Base-by-base conservation (phyloP, 1,140 invertebrate genomes). In the Archivesica marissinica region DNA sequence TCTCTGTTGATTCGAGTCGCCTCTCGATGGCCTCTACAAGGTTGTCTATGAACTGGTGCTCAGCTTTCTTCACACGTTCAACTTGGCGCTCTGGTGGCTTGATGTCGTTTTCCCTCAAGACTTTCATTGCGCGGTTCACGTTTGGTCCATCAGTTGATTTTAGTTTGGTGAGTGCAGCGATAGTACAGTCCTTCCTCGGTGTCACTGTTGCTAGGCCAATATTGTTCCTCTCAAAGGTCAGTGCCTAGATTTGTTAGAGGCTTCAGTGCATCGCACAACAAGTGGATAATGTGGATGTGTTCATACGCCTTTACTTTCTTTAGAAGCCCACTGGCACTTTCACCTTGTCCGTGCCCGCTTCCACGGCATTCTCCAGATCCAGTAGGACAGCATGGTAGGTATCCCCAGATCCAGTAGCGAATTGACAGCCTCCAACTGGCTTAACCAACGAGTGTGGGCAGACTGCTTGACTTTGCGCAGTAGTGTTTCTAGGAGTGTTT, bases 311-410 rank as follows among this genome's bases (percentile, higher is more conserved):
- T 74, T 44, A 74, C 17, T 50, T 74, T 50, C 30, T 74, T 74
- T 74, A n/a, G 28, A 44, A 44, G 25, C 70, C 70, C 23, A 9
- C n/a, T 9, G 35, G 7, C 4, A 70, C 6, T 47, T 35, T 70
- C 15, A 70, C 38, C 44, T 41, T 70, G 9, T 70, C 66, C 39
- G 39, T 70, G 7, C 66, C 66, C 39, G 66, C 9, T 47, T 70
- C 66, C n/a, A 70, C 33, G 20, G 72, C 41, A 54, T 75, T 75
- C 47, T 75, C 72, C 23, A 75, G 35, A 33, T 75, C 72, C 47
- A 52, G 15, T 23, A n/a, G n/a, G n/a, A n/a, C n/a, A n/a, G n/a
- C n/a, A n/a, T n/a, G n/a, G 23, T 56, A 77, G 35, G 74, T 35
- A 23, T 59, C 74, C 39, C 39, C 38, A n/a, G n/a, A n/a, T n/a